Percentiles rank a stretch among this genome's conserved stretches.
Conservation (phyloP, 2,888 invertebrate species). For the Scaptomyza polygonia region DNA sequence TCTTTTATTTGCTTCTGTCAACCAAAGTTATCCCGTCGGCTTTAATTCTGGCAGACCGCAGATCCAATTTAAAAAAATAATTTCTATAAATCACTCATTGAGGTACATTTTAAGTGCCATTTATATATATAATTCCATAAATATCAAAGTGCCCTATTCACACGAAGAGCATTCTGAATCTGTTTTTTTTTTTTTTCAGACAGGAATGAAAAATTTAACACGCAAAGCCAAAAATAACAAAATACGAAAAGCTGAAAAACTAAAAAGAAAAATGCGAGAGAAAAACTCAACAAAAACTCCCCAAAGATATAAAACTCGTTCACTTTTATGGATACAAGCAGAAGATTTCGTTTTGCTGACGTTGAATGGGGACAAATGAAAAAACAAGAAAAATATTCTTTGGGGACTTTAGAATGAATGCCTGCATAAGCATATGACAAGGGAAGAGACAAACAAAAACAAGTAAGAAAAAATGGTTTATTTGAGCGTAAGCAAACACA, state of each 20-base stretch:
- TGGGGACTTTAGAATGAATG: constrained; percentile 22
- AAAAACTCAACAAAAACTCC: constrained; percentile 35
- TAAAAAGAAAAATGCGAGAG: constrained; percentile 10
- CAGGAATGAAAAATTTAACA: constrained; percentile 2
- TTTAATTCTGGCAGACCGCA: constrained; percentile 2
- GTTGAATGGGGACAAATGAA: constrained; percentile 31
- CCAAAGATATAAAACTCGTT: constrained; percentile 21
- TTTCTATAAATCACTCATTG: constrained; percentile 25
- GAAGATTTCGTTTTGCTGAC: constrained; percentile 9
- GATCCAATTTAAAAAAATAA: not conserved
- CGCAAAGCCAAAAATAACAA: constrained; percentile 49
- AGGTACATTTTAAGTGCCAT: constrained; percentile 4
- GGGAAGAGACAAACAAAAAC: constrained; percentile 6
- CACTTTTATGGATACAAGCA: constrained; percentile 19
- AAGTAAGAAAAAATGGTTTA: not conserved
- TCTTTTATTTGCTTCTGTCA: not conserved
- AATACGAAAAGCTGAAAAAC: constrained; percentile 38
- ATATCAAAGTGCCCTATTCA: constrained; percentile 31
- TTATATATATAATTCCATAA: constrained; percentile 29
- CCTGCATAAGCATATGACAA: constrained; percentile 37
- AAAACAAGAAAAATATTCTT: constrained; percentile 69
- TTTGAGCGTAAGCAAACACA: not conserved
- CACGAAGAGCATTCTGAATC: constrained; percentile 6
- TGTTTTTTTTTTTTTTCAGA: constrained; percentile 1
- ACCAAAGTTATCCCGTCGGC: not conserved